Base-by-base conservation (phyloP, 2,797 vertebrate genomes). In the Gymnocypris eckloni region DNA sequence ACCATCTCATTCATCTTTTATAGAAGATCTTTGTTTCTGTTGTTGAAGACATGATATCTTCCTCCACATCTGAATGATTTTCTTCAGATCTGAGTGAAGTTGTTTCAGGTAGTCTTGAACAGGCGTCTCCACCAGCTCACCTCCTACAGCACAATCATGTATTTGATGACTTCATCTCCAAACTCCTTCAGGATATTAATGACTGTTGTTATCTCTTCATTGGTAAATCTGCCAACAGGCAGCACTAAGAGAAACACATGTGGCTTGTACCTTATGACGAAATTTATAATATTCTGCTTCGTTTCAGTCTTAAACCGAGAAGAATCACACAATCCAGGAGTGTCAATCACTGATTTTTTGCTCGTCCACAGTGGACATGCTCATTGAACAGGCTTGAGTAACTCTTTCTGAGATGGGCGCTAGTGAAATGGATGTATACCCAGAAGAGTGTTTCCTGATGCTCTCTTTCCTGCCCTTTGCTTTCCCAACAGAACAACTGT, bases 361-460 rank as follows among this genome's bases (percentile, higher is more conserved):
- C 12, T 45, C 5, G 22, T 84, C 43, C 15, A 77, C 59, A n/a
- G 6, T 84, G 25, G 25, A 33, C 4, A 3, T 37, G 11, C 43
- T 18, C 72, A 67, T 54, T 61, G 18, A 67, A 48, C 82, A 84
- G 12, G 43, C 20, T 43, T 50, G 8, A 12, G 82, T 67, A 9
- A 83, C 52, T 5, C 28, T 4, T 12, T 39, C 16, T 77, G 72
- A 54, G 43, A 45, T 67, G 56, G 43, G 11, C 1, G 8, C 25
- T 50, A 59, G 59, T 84, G 43, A 43, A 84, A 84, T 22, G 4
- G 0, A 43, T 37, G 43, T 0, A 1, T 10, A n/a, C 72, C n/a
- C 41, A 84, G 45, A 48, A 84, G 48, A 69, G 73, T 84, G 73
- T 84, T 84, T 56, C 45, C 82, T 66, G 73, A 25, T 52, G 61